Conservation (phyloP, 2,888 invertebrate genomes). For the Luffia ferchaultella region DNA sequence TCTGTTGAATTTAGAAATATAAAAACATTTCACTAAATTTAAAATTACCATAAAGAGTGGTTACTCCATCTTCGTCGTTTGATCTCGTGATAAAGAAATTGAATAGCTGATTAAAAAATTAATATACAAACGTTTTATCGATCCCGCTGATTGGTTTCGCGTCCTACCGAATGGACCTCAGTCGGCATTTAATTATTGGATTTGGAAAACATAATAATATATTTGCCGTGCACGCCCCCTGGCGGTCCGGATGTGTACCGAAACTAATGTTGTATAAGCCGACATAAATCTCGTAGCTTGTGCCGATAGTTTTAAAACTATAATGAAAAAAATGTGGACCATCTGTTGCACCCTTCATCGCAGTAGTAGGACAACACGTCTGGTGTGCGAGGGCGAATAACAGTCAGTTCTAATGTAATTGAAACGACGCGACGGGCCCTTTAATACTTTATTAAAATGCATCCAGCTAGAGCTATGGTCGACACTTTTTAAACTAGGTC, state of each 20-base stretch:
- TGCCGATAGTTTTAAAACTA: slow-evolving; percentile 44
- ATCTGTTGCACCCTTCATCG: slow-evolving; percentile 64
- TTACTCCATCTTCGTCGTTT: too few species aligned
- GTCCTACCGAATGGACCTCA: neutral
- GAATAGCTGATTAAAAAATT: slow-evolving; percentile 22
- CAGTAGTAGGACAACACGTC: slow-evolving; percentile 21
- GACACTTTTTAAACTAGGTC: slow-evolving; percentile 24
- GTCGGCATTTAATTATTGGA: slow-evolving; percentile 27
- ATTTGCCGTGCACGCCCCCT: slow-evolving; percentile 47
- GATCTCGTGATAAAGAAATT: slow-evolving; percentile 39
- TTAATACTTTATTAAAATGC: slow-evolving; percentile 54
- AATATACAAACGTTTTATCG: neutral
- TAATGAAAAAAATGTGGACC: slow-evolving; percentile 59
- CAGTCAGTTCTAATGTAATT: slow-evolving; percentile 61
- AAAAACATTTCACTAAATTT: too few species aligned
- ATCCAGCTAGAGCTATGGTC: slow-evolving; percentile 28
- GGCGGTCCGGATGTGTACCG: slow-evolving; percentile 49
- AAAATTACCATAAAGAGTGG: too few species aligned
- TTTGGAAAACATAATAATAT: slow-evolving; percentile 39
- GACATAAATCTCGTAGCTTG: slow-evolving; percentile 53
- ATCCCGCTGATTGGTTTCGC: neutral
- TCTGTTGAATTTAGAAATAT: too few species aligned
- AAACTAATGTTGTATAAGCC: slow-evolving; percentile 51
- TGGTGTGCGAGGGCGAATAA: slow-evolving; percentile 44
- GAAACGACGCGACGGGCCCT: slow-evolving; percentile 40